Conservation (phyloP, 2,113 vertebrate genomes). For the Poecilia latipinna region DNA sequence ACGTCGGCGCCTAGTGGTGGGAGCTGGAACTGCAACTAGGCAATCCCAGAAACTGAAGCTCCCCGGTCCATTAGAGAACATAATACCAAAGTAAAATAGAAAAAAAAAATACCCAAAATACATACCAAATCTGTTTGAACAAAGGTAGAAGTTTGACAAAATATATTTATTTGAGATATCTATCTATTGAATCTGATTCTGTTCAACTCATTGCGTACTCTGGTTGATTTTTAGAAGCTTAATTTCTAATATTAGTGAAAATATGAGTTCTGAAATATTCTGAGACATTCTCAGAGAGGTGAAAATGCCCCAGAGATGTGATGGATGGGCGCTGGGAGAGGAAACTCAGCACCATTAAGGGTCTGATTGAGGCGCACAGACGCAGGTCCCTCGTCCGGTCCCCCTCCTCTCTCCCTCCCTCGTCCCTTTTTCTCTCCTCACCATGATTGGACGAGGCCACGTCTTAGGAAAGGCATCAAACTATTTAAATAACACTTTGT, state of each 20-base stretch:
- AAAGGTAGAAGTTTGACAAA: background rate
- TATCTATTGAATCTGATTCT: background rate
- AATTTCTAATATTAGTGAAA: background rate
- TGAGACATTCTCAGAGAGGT: background rate
- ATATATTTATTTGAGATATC: background rate
- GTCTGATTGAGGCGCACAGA: conserved; percentile 52
- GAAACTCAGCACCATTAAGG: conserved; percentile 70
- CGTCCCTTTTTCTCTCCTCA: conserved; percentile 76
- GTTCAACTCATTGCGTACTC: background rate
- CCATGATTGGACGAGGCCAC: conserved; percentile 85
- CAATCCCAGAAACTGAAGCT: background rate
- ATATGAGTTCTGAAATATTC: background rate
- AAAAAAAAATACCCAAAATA: background rate
- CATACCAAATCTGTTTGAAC: background rate
- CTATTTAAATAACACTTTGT: conserved; percentile 89
- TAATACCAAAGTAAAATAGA: background rate
- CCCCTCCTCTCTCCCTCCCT: conserved; percentile 16
- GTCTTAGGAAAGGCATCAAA: conserved; percentile 87
- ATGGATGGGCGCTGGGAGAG: conserved; percentile 65
- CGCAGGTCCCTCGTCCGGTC: conserved; percentile 24
- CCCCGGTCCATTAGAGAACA: background rate
- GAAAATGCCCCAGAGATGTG: conserved; percentile 36
- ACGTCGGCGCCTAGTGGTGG: conserved; percentile 75
- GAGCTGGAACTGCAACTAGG: conserved; percentile 40
- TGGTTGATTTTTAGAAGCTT: too few species aligned